A percentile compares a stretch with the other conserved stretches of the same genome.
Evolutionary conservation across 2,797 vertebrate species (phyloP).

Genomic region (Muscicapa comitata): DNA sequence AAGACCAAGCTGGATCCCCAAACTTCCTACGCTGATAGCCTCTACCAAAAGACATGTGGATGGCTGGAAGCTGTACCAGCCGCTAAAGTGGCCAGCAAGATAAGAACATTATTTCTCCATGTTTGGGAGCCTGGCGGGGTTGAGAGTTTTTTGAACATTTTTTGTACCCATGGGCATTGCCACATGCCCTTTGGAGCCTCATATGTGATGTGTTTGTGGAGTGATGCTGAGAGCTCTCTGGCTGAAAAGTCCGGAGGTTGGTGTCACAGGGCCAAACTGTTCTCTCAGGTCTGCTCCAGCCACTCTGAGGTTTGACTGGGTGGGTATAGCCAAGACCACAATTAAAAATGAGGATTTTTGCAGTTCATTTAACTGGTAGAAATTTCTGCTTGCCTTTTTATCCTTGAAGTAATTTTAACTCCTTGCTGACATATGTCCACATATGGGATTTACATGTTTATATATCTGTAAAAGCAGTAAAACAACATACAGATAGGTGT

Average conservation of each 20-base stretch:
- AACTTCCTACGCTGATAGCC: not conserved
- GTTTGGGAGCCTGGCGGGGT: not conserved
- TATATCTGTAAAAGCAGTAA: not conserved
- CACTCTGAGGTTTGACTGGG: not conserved
- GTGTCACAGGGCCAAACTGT: not conserved
- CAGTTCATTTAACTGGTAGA: not conserved
- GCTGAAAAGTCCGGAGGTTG: not conserved
- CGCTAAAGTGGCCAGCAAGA: not conserved
- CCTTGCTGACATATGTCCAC: not conserved
- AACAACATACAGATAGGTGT: not conserved
- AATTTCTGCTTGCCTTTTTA: not conserved
- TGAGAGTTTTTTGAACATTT: not conserved
- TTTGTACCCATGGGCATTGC: fast-evolving
- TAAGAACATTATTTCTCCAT: not conserved
- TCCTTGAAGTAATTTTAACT: not conserved
- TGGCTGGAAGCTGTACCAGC: not conserved
- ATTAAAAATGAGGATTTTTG: not conserved
- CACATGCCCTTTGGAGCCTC: fast-evolving
- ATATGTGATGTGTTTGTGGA: not conserved
- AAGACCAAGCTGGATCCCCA: not conserved
- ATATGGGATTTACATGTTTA: not conserved
- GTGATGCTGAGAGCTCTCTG: not conserved
- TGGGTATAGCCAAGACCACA: not conserved
- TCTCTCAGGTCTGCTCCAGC: not conserved
- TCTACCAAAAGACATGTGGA: fast-evolving